Evolutionary conservation across 2,888 invertebrate species (phyloP).

Genomic region (Nasonovia ribisnigri): DNA sequence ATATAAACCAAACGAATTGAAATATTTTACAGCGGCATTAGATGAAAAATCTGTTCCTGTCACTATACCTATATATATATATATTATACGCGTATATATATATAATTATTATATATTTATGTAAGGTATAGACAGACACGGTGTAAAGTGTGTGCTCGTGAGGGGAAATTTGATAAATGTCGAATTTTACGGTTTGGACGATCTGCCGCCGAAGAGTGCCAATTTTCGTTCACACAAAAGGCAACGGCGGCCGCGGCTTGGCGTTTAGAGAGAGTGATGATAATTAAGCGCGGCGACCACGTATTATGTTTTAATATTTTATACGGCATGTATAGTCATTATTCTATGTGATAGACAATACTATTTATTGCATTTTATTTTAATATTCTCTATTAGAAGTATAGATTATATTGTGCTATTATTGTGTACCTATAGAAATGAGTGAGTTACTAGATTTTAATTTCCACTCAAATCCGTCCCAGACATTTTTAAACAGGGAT

Average conservation of each 20-base stretch:
- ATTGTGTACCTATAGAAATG: not conserved
- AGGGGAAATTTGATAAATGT: conserved; percentile 45
- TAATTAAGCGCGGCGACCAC: not conserved
- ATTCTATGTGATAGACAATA: not conserved
- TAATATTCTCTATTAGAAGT: not conserved
- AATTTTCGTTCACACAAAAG: conserved; percentile 28
- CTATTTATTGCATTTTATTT: not conserved
- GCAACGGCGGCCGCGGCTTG: not conserved
- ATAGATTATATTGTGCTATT: not conserved
- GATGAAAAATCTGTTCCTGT: not conserved
- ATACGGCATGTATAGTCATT: not conserved
- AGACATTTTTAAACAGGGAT: not conserved
- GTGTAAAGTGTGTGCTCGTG: not conserved
- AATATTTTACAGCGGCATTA: conserved; percentile 1
- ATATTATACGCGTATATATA: not conserved
- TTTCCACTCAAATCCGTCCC: not conserved
- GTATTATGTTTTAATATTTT: not conserved
- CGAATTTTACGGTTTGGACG: conserved; percentile 42
- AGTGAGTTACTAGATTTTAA: not conserved
- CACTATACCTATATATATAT: not conserved
- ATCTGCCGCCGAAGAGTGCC: not conserved
- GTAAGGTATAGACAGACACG: not conserved
- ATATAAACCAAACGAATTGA: not conserved
- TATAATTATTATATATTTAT: too few species aligned
- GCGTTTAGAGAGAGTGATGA: not conserved